Percentiles rank a stretch among this genome's conserved stretches.
Conservation (phyloP, 2,797 vertebrate genomes). For the Acrossocheilus fasciatus region DNA sequence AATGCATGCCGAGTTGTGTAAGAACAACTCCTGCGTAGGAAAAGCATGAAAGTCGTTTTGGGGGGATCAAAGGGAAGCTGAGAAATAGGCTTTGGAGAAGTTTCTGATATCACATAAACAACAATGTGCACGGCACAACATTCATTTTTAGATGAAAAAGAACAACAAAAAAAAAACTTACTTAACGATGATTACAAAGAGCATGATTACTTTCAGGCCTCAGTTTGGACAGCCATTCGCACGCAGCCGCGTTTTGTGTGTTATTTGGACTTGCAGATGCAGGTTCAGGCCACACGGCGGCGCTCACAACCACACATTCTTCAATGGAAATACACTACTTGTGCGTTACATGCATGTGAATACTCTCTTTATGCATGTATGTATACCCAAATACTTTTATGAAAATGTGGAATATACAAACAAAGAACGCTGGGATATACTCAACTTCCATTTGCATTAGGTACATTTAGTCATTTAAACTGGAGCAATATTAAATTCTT, state of each 20-base stretch:
- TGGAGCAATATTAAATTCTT: not conserved
- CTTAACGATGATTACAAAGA: not conserved
- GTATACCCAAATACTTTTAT: not conserved
- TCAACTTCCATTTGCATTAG: not conserved
- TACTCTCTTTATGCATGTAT: not conserved
- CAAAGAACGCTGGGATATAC: not conserved
- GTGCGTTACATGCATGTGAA: not conserved
- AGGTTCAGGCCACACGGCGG: conserved; percentile 16
- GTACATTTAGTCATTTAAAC: not conserved
- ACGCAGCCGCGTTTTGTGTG: not conserved
- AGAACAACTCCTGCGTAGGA: not conserved
- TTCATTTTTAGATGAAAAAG: not conserved
- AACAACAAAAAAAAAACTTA: not conserved
- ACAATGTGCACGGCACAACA: not conserved
- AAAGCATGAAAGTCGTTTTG: not conserved
- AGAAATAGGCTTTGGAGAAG: not conserved
- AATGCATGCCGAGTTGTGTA: not conserved
- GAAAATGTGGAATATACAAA: not conserved
- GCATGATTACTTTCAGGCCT: not conserved
- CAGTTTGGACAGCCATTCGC: not conserved
- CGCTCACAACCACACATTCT: conserved; percentile 30
- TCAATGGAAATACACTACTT: not conserved
- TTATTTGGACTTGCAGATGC: conserved; percentile 30
- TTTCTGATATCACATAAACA: not conserved
- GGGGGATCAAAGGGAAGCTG: not conserved